Evolutionary conservation across 2,113 vertebrate species (phyloP), one percentile per base, ranked within the genome.

Genomic region (Cavia porcellus): DNA sequence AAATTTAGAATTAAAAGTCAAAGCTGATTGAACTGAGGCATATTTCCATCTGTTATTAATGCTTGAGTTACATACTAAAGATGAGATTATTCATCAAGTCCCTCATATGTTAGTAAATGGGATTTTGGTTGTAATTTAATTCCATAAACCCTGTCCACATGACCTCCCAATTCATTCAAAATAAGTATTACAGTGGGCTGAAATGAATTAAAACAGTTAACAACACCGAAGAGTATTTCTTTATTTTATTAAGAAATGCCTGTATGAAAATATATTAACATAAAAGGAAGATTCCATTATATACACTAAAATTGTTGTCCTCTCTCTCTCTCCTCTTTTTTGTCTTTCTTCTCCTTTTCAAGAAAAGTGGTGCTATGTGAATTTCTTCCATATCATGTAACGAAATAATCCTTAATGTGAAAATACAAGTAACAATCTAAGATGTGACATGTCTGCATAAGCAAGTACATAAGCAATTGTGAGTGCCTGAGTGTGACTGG

Each of bases 31-130:
- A 97, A 98, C 96, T 98, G 92, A 97, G 97, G 97, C 97, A 97
- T 98, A 98, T 97, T 98, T 98, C 97, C 98, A 97, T 97, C 97
- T 98, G 97, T 97, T 98, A 98, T 98, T 98, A 98, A 98, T 96
- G 95, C 97, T 80, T 96, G 95, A 97, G 96, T 98, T 98, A 95
- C 96, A 96, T 50, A 86, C 97, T 95, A 98, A 97, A 98, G 96
- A 98, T 50, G 94, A 98, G 97, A 98, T 97, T 98, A 98, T 98
- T 98, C 98, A 97, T 97, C 96, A 96, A 95, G 97, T 96, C 95
- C 96, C 93, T 98, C 96, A 98, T 97, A 98, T 96, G 97, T 97
- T 95, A 96, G 97, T 97, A 98, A 98, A 98, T 96, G 97, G 97
- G 96, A 98, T 98, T 98, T 98, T 96, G 96, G 97, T 98, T 94